Conservation (phyloP, 2,888 invertebrate species). For the Drosophila helvetica region DNA sequence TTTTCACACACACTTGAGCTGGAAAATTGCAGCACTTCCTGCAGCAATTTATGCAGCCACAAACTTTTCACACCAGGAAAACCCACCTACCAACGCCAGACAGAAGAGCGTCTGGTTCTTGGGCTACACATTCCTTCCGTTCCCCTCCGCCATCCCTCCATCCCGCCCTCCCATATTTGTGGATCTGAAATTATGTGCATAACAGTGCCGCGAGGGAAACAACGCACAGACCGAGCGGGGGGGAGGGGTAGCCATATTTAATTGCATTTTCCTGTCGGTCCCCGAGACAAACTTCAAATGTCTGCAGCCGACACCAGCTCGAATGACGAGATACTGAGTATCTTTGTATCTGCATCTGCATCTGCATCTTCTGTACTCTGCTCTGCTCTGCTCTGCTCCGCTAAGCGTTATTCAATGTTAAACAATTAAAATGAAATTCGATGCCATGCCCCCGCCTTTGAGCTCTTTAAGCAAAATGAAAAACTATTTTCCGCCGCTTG, state of each 20-base stretch:
- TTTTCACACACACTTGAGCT: slow-evolving; percentile 43
- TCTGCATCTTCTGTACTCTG: slow-evolving; percentile 4
- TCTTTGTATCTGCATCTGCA: slow-evolving; percentile 20
- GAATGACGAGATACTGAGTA: neutral
- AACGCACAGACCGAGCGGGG: neutral
- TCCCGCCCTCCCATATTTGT: slow-evolving; percentile 55
- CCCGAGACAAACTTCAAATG: slow-evolving; percentile 26
- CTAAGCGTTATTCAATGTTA: slow-evolving; percentile 43
- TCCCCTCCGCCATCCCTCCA: slow-evolving; percentile 15
- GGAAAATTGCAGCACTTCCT: slow-evolving; percentile 50
- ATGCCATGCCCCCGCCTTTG: slow-evolving; percentile 15
- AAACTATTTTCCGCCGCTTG: slow-evolving; percentile 37
- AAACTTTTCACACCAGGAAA: slow-evolving; percentile 47
- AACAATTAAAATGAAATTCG: slow-evolving; percentile 51
- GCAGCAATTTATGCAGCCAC: slow-evolving; percentile 37
- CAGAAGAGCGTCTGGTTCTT: slow-evolving; percentile 11
- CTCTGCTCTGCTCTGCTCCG: slow-evolving; percentile 6
- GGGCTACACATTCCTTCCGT: neutral
- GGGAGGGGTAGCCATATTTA: slow-evolving; percentile 41
- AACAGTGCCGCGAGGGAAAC: slow-evolving; percentile 3
- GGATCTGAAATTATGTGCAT: slow-evolving; percentile 49
- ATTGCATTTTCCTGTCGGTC: slow-evolving; percentile 66
- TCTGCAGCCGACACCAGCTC: slow-evolving; percentile 17
- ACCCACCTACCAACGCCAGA: slow-evolving; percentile 3
- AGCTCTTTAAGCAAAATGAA: slow-evolving; percentile 26